phyloP scores from a whole-genome alignment of 92 coral and sea anemone species.

The Parazoanthus darwini region DNA sequence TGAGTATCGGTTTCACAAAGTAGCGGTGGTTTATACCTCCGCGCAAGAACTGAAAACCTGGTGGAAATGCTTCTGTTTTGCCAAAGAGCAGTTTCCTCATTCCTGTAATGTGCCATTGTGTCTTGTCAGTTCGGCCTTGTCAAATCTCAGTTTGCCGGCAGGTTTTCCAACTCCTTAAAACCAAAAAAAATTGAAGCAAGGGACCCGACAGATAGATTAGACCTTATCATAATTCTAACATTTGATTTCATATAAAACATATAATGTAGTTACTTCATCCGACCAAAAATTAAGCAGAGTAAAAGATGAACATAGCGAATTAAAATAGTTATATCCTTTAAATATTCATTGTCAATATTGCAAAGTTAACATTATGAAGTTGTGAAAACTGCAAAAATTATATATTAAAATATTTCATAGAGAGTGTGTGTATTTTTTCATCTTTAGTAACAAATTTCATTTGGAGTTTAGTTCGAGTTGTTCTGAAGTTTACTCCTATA shows the following conservation, averaged over 20 bases:
- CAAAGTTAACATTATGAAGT: neutral
- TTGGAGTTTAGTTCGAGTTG: too few relatives aligned
- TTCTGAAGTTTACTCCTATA: too few relatives aligned
- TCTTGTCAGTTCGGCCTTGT: neutral
- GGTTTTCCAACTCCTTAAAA: neutral
- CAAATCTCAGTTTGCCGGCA: neutral
- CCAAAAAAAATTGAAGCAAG: neutral
- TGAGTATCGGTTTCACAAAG: neutral
- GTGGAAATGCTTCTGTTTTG: neutral
- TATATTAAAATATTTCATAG: neutral
- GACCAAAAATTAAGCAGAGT: neutral
- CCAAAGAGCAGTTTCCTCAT: neutral
- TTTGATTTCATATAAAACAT: too few relatives aligned
- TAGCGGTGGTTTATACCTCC: too few relatives aligned
- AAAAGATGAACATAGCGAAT: neutral
- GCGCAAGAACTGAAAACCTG: neutral
- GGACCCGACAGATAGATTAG: neutral
- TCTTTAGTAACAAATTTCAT: too few relatives aligned
- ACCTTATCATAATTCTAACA: neutral
- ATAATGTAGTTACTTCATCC: too few relatives aligned
- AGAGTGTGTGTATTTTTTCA: neutral
- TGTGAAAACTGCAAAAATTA: neutral
- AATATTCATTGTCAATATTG: neutral
- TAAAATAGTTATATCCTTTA: neutral
- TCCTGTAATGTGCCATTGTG: neutral